These are phyloP conservation scores for Girardia tigrina DNA, from an alignment of 2,888 invertebrate species.

Conservation along the genomic window DNA sequence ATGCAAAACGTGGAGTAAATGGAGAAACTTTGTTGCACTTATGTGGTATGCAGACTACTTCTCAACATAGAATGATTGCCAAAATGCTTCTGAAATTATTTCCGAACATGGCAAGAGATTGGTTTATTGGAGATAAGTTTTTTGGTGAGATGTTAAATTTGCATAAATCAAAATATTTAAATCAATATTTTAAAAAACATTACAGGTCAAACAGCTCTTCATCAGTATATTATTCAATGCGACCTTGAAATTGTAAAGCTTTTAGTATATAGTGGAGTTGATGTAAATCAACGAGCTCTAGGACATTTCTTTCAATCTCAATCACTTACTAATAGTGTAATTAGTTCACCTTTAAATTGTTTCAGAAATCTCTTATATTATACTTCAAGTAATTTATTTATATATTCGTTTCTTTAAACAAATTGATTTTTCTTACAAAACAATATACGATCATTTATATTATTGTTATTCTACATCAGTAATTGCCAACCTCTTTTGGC, in stretches of 20 bases:
- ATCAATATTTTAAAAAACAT: too few species aligned
- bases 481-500: too few species aligned
- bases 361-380: not conserved
- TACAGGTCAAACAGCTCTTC: slow-evolving; percentile 32
- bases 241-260: slow-evolving; percentile 11
- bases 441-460: too few species aligned
- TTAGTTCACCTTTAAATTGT: not conserved
- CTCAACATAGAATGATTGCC: slow-evolving; percentile 66
- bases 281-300: slow-evolving; percentile 21
- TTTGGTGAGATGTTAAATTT: slow-evolving; percentile 56
- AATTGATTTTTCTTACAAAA: too few species aligned
- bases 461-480: too few species aligned
- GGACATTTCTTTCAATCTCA: slow-evolving; percentile 27
- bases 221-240: slow-evolving; percentile 5
- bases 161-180: too few species aligned
- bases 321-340: not conserved
- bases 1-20: slow-evolving; percentile 81
- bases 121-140: slow-evolving; percentile 92
- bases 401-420: too few species aligned
- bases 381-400: not conserved
- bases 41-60: slow-evolving; percentile 80
- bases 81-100: slow-evolving; percentile 75
- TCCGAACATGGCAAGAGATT: slow-evolving; percentile 74
- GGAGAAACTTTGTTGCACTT: slow-evolving; percentile 88
- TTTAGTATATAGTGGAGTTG: slow-evolving; percentile 25